Conservation (phyloP, 64 coral and sea anemone genomes). For the Dendrophyllia cribrosa region DNA sequence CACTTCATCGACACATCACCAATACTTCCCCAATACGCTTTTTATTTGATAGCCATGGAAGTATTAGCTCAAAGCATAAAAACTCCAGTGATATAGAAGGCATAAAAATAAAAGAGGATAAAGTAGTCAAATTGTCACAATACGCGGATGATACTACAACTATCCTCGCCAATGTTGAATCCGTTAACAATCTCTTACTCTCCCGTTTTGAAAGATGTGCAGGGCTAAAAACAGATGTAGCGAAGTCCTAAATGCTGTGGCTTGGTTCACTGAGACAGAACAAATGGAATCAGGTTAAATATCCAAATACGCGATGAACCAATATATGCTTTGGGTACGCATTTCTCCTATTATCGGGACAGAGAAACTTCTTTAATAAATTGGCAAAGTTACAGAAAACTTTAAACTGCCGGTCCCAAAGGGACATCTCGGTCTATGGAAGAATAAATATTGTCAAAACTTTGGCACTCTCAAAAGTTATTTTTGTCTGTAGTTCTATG, state of each 20-base stretch:
- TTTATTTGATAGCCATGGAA: neutral
- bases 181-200: neutral
- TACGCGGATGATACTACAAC: neutral
- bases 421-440: no score
- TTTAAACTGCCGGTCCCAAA: no score
- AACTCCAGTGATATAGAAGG: constrained; percentile 3
- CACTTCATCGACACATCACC: no score
- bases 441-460: no score
- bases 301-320: neutral
- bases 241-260: neutral
- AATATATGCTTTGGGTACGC: neutral
- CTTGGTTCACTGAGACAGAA: neutral
- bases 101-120: neutral
- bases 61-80: neutral
- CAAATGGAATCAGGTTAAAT: neutral
- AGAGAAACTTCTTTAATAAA: no score
- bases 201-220: neutral
- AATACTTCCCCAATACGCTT: neutral
- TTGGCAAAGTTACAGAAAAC: no score
- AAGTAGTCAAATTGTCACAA: neutral
- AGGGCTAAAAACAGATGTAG: neutral
- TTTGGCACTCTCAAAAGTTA: neutral
- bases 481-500: neutral
- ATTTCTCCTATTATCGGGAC: constrained; percentile 15
- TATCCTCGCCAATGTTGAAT: neutral